Evolutionary conservation across 2,888 invertebrate genomes (phyloP), one percentile per base, ranked within the genome.

Genomic region (Orthosia gracilis): DNA sequence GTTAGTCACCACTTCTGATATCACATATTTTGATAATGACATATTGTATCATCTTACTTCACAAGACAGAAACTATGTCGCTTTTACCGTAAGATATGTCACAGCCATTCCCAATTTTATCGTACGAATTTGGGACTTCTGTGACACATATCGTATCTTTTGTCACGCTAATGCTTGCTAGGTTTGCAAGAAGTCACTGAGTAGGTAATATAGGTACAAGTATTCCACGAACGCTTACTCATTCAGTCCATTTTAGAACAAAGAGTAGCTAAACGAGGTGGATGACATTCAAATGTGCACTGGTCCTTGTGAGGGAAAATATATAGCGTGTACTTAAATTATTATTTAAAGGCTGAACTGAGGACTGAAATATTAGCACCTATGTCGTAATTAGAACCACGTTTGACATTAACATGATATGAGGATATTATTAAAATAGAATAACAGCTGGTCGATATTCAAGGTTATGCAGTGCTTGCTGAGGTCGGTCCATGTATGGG

Each of bases 191-290:
- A 52, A 54, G n/a, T 59, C 47, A 70, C n/a, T 52, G 47, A 26
- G 15, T 63, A 49, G 21, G 45, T 74, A 45, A 54, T 49, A 18
- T 54, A 50, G 40, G 17, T 23, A 45, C 15, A 57, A 49, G 12
- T 69, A 59, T 65, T 72, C 61, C 21, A n/a, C 13, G 50, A 69
- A 59, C 13, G 57, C 52, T 82, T 63, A 65, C 63, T 85, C 83
- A 80, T 47, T n/a, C 45, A 50, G 31, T 52, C 57, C 50, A 31
- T 66, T 76, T 70, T 73, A 69, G 75, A 73, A 86, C 85, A 83
- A 82, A 80, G 73, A 76, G 63, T 49, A 64, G 55, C 64, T 49
- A 49, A 11, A 31, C 5, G 55, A 59, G 75, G 70, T 75, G 54
- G 57, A 59, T 70, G 74, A 67, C 78, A 78, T 69, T 59, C 45